phyloP scores from a whole-genome alignment of 2,888 invertebrate genomes.

The Nomada goodeniana region DNA sequence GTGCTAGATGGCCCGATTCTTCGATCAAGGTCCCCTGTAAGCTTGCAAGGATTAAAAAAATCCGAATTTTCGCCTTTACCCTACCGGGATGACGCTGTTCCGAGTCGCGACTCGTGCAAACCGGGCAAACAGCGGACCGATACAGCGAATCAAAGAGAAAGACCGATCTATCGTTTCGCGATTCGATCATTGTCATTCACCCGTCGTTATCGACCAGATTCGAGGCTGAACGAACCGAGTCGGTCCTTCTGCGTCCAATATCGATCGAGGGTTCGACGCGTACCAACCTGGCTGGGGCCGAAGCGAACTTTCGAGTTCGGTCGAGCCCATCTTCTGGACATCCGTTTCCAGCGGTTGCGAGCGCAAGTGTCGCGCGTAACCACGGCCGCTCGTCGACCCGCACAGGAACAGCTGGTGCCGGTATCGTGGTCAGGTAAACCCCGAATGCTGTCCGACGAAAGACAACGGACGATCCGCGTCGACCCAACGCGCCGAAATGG shows the following conservation, averaged over 20 bases:
- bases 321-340: neutral
- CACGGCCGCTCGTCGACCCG: too few relatives aligned
- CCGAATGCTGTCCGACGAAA: conserved; percentile 3
- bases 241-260: neutral
- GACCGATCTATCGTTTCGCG: too few relatives aligned
- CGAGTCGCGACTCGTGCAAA: conserved; percentile 16
- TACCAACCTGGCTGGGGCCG: neutral
- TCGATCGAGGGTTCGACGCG: neutral
- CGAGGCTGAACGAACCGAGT: neutral
- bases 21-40: conserved; percentile 28
- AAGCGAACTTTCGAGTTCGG: conserved; percentile 3
- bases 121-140: conserved; percentile 5
- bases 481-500: conserved; percentile 28
- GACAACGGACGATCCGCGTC: conserved; percentile 28
- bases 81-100: neutral
- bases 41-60: neutral
- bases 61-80: too few relatives aligned
- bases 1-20: conserved; percentile 3
- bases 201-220: too few relatives aligned
- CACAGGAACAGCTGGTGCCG: too few relatives aligned
- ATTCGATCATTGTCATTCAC: too few relatives aligned
- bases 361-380: too few relatives aligned
- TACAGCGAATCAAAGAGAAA: too few relatives aligned
- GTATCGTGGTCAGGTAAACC: conserved; percentile 22
- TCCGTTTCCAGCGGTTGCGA: too few relatives aligned